Conservation (phyloP, 2,797 vertebrate species). For the Acanthurus tractus region DNA sequence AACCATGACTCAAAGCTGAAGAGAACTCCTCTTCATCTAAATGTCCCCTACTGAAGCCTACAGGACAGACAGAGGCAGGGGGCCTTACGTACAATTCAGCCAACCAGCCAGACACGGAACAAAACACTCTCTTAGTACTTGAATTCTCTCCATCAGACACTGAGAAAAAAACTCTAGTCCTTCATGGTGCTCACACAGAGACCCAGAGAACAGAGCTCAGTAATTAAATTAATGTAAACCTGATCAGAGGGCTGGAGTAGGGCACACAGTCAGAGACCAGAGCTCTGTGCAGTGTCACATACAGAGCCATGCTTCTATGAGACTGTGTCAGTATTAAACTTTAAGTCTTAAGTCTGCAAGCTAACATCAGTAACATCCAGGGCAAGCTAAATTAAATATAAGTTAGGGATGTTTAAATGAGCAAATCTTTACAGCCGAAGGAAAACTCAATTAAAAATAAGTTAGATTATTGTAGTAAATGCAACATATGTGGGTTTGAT, state of each 20-base stretch:
- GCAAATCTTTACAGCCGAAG: not conserved
- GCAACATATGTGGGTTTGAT: not conserved
- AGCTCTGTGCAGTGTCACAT: conserved; percentile 12
- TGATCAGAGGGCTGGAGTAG: conserved; percentile 20
- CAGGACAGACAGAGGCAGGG: conserved; percentile 22
- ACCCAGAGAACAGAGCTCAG: conserved; percentile 35
- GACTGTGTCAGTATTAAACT: not conserved
- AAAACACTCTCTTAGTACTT: conserved; percentile 12
- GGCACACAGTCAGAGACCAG: conserved; percentile 9
- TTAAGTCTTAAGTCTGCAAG: not conserved
- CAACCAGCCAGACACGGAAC: conserved; percentile 10
- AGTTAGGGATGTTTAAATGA: not conserved
- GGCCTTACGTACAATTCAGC: conserved; percentile 20
- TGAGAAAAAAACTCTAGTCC: not conserved
- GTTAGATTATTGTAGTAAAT: not conserved
- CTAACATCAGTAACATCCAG: not conserved
- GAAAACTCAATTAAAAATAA: not conserved
- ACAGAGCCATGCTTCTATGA: conserved; percentile 2
- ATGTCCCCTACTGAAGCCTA: conserved; percentile 8
- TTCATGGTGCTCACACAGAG: conserved; percentile 15
- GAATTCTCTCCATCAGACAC: conserved; percentile 26
- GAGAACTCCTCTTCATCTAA: not conserved
- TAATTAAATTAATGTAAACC: conserved; percentile 45
- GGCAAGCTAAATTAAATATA: not conserved
- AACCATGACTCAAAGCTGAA: not conserved